These are phyloP conservation scores for Habropoda laboriosa DNA, from an alignment of 1,140 invertebrate genomes.

Conservation along the genomic window DNA sequence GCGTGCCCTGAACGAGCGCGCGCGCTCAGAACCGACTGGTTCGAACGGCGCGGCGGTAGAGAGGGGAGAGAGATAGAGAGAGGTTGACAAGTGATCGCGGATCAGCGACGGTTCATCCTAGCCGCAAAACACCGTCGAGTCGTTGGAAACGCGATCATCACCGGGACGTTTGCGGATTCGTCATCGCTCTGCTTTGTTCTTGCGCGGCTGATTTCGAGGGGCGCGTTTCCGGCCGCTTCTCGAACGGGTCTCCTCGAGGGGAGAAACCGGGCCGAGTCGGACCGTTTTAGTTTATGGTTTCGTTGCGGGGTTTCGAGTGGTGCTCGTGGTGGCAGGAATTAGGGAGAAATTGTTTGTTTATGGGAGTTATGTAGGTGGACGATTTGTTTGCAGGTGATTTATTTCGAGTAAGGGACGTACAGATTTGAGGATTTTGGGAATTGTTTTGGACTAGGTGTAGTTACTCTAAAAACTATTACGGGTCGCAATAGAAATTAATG, in stretches of 20 bases:
- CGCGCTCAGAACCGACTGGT: constrained; percentile 14
- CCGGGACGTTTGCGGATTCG: constrained; percentile 30
- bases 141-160: constrained; percentile 43
- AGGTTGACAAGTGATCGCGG: constrained; percentile 52
- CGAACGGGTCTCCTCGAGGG: background rate
- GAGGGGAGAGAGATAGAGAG: background rate
- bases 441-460: too few relatives aligned
- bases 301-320: background rate
- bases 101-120: constrained; percentile 48
- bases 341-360: too few relatives aligned
- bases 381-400: too few relatives aligned
- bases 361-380: too few relatives aligned
- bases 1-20: constrained; percentile 34
- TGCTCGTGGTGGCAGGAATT: too few relatives aligned
- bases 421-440: too few relatives aligned
- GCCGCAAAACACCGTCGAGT: constrained; percentile 46
- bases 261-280: background rate
- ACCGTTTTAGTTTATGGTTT: background rate
- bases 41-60: background rate
- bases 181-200: constrained; percentile 29
- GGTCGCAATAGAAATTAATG: too few relatives aligned
- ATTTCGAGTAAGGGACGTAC: too few relatives aligned
- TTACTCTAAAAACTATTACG: too few relatives aligned
- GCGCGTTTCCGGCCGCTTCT: background rate
- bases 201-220: background rate